Evolutionary conservation across 2,888 invertebrate species (phyloP), one percentile per base, ranked within the genome.

Genomic region (Ametastegia equiseti): DNA sequence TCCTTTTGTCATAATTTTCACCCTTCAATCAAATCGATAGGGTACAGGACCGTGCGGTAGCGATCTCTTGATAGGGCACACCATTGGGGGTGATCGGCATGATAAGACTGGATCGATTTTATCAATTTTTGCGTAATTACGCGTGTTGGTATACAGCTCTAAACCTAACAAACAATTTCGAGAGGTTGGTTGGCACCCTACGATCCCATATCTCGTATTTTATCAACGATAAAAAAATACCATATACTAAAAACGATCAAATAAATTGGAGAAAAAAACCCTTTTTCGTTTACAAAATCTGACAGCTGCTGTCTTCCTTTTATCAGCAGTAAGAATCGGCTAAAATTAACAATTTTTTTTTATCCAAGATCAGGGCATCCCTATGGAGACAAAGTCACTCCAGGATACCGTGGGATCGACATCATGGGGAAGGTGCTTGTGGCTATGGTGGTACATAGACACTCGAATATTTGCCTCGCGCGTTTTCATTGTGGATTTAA

Each of bases 111-210:
- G 84, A 85, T 87, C 88, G 86, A 89, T 89, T 90, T 84, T 91
- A 91, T 91, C 91, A 90, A 87, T 90, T 91, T 86, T 85, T 89
- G 87, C 90, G 90, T 90, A 91, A 91, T 91, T 91, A 90, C 90
- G 89, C 89, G 88, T 90, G 91, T 90, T 89, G 88, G 88, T 88
- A 75, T 36, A 75, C 75, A 54, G 75, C 19, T n/a, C 19, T 19
- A 11, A 75, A 33, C 33, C 50, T 11, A 9, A 36, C 47, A 47
- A 7, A 67, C 27, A 42, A 42, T 47, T 71, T 71, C 69, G 69
- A 71, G 45, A 69, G 69, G 45, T n/a, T 15, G 27, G 71, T 15
- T 23, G 27, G 27, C 19, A 45, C 27, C 47, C 5, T 27, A 11
- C 30, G 60, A 60, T 60, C 60, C 11, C 11, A 42, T 30, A 60